Base-by-base conservation (phyloP, 2,888 invertebrate species). In the Anorthoa munda region DNA sequence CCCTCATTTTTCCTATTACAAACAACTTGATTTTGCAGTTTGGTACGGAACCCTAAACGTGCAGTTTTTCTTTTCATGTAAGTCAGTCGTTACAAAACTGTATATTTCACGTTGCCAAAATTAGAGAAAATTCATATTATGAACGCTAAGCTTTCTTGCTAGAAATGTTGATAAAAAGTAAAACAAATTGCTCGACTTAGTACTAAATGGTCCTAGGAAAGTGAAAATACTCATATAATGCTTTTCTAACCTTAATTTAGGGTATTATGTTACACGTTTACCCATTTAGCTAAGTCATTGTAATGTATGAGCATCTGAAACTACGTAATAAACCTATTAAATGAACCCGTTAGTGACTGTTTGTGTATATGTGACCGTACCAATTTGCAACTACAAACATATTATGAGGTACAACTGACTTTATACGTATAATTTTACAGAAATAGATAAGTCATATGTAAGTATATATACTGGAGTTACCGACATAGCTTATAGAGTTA, bases 141-240 rank as follows among this genome's bases (percentile, higher is more conserved):
- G 13, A 26, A 53, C 48, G 23, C 26, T 64, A 53, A 76, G 74
- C 80, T 64, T 21, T 64, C 39, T 59, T 26, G 48, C 26, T 59
- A 53, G 21, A 53, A 5, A 48, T 71, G 48, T 55, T 31, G 18
- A 26, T 46, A 48, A 9, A 39, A 71, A 23, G 26, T 21, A 17
- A 50, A 74, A 76, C 53, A 73, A 80, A 76, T 75, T 64, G 63
- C 48, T 50, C 17, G 17, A 53, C 13, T 48, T 45, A 51, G 31
- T 26, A 17, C 53, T 56, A 39, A 63, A 66, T 48, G 63, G 45
- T 60, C 12, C 78, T 55, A 70, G 60, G 55, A 45, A 13, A 26
- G 70, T 56, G 50, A 78, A 50, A 53, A 48, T 45, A 21, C 46
- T 26, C 18, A 45, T 4, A 21, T 21, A 56, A 23, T 21, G n/a